These are phyloP conservation scores for Crotalus tigris DNA, from an alignment of 2,113 vertebrate genomes.

Conservation along the genomic window DNA sequence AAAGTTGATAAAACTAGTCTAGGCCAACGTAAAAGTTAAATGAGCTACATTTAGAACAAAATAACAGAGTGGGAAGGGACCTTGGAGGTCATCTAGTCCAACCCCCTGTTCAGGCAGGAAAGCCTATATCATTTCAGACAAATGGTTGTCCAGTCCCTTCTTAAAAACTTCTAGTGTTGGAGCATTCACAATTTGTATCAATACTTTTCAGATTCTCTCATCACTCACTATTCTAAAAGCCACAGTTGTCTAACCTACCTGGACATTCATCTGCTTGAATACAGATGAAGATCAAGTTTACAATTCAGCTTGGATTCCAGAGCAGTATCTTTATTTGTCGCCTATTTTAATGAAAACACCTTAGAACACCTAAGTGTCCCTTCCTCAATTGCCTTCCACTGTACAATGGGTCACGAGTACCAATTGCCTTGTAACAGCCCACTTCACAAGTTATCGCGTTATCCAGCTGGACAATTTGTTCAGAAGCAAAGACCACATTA, in stretches of 20 bases:
- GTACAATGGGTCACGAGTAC: neutral
- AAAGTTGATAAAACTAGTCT: neutral
- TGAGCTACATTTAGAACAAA: no score
- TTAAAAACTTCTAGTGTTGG: no score
- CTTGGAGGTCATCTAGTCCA: no score
- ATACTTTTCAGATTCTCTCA: neutral
- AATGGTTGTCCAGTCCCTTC: no score
- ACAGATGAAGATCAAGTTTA: neutral
- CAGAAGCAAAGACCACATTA: slow-evolving; percentile 17
- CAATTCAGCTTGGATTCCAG: neutral
- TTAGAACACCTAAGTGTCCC: neutral
- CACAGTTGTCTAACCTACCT: neutral
- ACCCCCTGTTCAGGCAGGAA: no score
- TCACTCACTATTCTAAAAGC: neutral
- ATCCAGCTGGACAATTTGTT: neutral
- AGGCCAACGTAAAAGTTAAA: neutral
- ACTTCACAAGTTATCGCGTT: neutral
- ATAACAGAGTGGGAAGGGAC: no score
- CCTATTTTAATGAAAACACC: neutral
- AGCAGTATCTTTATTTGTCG: neutral
- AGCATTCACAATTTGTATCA: no score
- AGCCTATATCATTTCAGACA: no score
- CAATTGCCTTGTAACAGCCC: neutral
- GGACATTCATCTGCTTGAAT: neutral
- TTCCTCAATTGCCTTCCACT: neutral